Conservation (phyloP, 2,797 vertebrate species). For the Gymnothorax javanicus region DNA sequence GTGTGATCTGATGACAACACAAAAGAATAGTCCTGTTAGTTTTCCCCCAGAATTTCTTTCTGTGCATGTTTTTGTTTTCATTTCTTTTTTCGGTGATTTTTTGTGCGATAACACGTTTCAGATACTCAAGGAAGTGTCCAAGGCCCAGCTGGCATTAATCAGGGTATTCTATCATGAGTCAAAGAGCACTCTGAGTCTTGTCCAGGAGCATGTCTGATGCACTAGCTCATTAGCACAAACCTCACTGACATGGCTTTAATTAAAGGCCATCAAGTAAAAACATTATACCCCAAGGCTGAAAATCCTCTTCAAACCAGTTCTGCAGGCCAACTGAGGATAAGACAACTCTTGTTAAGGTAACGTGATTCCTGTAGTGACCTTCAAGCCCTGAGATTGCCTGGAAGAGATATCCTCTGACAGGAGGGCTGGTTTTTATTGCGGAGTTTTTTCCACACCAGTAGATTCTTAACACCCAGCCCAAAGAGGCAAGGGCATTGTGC, state of each 20-base stretch:
- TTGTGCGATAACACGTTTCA: not conserved
- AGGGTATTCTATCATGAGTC: not conserved
- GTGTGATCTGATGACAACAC: not conserved
- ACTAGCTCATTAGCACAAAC: not conserved
- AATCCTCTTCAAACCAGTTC: not conserved
- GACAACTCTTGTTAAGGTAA: not conserved
- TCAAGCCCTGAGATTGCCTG: not conserved
- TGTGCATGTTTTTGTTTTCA: not conserved
- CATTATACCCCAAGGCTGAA: not conserved
- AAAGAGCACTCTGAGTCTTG: not conserved
- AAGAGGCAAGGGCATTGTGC: not conserved
- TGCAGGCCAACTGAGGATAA: not conserved
- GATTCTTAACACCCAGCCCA: constrained; percentile 36
- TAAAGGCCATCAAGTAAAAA: not conserved
- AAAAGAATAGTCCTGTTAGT: not conserved
- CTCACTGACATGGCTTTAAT: constrained; percentile 5
- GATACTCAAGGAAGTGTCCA: not conserved
- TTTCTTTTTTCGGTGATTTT: not conserved
- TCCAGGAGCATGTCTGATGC: not conserved
- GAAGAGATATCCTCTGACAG: not conserved
- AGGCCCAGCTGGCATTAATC: not conserved
- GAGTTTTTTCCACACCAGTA: constrained; percentile 35
- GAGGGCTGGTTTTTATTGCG: not conserved
- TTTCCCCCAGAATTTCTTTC: not conserved
- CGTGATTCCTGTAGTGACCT: not conserved